Percentiles rank a stretch among this genome's conserved stretches.
Conservation (phyloP, 2,888 invertebrate species). For the Synanthedon andrenaeformis region DNA sequence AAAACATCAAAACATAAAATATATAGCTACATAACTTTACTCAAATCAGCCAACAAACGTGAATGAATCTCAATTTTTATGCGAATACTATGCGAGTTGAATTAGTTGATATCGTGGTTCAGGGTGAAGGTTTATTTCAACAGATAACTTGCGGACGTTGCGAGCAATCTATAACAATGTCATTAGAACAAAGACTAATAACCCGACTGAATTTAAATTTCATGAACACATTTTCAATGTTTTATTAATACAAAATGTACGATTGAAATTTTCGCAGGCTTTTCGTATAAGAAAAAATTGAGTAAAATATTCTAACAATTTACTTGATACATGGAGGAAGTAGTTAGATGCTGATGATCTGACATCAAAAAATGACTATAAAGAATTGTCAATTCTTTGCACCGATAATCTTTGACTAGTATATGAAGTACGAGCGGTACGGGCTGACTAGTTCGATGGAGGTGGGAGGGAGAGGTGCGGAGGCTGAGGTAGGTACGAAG, state of each 20-base stretch:
- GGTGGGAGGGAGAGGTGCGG: conserved; percentile 12
- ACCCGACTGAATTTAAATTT: conserved; percentile 2
- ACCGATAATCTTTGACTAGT: conserved; percentile 25
- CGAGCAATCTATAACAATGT: conserved; percentile 2
- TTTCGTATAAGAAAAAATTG: too few relatives aligned
- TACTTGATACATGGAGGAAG: too few relatives aligned
- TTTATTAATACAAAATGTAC: too few relatives aligned
- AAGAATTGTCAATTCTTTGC: conserved; percentile 10
- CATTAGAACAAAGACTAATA: conserved; percentile 5
- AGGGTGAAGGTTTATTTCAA: conserved; percentile 6
- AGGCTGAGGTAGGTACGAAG: conserved; percentile 25
- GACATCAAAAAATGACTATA: neutral
- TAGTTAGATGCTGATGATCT: too few relatives aligned
- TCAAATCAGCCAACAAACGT: conserved; percentile 1
- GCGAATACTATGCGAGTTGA: conserved; percentile 11
- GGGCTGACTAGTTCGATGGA: conserved; percentile 21
- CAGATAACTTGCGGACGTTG: conserved; percentile 3
- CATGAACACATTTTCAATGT: neutral
- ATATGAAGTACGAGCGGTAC: conserved; percentile 28
- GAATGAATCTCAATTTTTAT: conserved; percentile 12
- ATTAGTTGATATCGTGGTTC: conserved; percentile 8
- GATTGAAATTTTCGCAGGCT: too few relatives aligned
- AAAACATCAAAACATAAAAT: neutral
- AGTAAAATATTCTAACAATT: too few relatives aligned
- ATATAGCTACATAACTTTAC: neutral